Evolutionary conservation across 2,797 vertebrate species (phyloP).

Genomic region (Paguma larvata): DNA sequence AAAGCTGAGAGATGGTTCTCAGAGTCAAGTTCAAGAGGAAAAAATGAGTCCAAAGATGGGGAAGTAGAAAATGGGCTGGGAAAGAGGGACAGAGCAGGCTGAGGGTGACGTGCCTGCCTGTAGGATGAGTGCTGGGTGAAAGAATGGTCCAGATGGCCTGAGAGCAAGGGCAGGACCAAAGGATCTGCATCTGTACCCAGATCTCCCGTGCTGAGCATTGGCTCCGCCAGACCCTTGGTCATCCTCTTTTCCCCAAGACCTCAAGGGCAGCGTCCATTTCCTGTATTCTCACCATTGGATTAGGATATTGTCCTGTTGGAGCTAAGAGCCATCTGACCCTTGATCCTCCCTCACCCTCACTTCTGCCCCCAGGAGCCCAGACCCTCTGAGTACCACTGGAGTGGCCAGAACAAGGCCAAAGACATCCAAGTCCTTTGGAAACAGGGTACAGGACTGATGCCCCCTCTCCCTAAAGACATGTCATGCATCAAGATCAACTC

Average conservation of each 20-base stretch:
- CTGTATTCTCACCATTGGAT: not conserved
- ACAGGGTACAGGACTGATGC: not conserved
- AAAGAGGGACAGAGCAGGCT: not conserved
- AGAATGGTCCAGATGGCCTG: no score
- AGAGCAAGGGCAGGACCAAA: not conserved
- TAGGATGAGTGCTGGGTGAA: not conserved
- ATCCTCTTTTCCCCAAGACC: not conserved
- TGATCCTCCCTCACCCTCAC: not conserved
- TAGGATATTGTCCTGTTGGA: not conserved
- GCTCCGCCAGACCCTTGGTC: not conserved
- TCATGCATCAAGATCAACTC: not conserved
- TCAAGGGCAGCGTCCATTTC: not conserved
- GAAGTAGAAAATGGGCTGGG: not conserved
- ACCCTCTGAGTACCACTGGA: not conserved
- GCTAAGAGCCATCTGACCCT: not conserved
- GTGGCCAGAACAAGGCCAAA: not conserved
- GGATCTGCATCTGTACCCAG: not conserved
- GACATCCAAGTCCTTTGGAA: not conserved
- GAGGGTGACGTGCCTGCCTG: no score
- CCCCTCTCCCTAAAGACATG: not conserved
- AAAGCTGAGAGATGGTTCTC: not conserved
- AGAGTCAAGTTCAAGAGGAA: not conserved
- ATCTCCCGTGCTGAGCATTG: rapidly evolving
- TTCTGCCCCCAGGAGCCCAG: not conserved
- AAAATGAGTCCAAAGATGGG: not conserved